These are phyloP conservation scores for Pachyseris speciosa DNA, from an alignment of 64 coral and sea anemone genomes.

Conservation along the genomic window DNA sequence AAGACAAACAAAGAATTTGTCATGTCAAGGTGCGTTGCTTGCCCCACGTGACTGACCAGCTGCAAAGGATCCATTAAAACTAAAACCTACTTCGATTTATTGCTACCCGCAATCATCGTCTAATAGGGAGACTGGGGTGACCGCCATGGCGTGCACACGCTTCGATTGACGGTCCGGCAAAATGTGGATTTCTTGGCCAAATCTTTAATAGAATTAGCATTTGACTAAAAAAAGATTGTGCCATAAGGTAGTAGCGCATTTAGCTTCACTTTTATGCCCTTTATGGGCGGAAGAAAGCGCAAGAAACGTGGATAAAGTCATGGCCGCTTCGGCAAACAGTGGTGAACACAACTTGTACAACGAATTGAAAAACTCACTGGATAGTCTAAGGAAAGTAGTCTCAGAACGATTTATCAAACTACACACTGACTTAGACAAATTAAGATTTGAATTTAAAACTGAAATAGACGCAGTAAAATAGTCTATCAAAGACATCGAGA, in stretches of 20 bases:
- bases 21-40: no score
- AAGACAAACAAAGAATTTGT: no score
- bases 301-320: not conserved
- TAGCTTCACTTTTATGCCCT: conserved; percentile 23
- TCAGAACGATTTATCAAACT: conserved; percentile 25
- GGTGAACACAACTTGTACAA: not conserved
- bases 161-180: conserved; percentile 28
- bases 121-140: conserved; percentile 5
- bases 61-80: no score
- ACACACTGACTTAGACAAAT: conserved; percentile 31
- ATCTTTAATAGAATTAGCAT: not conserved
- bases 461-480: conserved; percentile 3
- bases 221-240: conserved; percentile 8
- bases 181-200: conserved; percentile 10
- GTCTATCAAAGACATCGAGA: conserved; percentile 12
- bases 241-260: not conserved
- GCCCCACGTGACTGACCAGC: no score
- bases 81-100: no score
- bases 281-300: not conserved
- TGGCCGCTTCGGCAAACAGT: not conserved
- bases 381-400: not conserved
- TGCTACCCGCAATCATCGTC: no score
- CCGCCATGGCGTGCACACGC: conserved; percentile 5
- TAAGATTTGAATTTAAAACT: conserved; percentile 41
- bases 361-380: conserved; percentile 3